Evolutionary conservation across 2,113 vertebrate species (phyloP), one percentile per base, ranked within the genome.

Genomic region (Haemorhous mexicanus): DNA sequence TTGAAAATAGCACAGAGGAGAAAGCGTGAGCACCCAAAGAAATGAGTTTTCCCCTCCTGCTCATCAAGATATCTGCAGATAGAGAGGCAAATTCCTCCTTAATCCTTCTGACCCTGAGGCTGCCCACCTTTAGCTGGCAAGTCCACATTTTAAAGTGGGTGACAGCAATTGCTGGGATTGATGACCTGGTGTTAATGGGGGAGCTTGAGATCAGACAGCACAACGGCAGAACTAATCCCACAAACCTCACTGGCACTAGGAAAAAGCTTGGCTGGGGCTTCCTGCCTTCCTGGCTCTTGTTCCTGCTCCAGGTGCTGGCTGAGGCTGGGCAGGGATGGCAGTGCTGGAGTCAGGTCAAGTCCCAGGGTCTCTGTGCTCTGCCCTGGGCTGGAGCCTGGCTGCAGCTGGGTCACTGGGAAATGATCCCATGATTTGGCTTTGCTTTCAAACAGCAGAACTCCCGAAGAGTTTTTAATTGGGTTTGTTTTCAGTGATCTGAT

Each of bases 71-170:
- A 17, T 19, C 63, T 77, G 70, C 43, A 30, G 46, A 50, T 61
- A 49, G 13, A 82, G 66, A 68, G 30, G 41, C 66, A 83, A 84
- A 92, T 90, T 73, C 70, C 70, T 83, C 78, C 73, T 14, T 72
- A 50, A 80, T 85, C 79, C 41, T 68, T 15, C 55, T 73, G 88
- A 76, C 75, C 79, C 72, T 8, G 67, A 69, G 78, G 75, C 32
- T 86, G 37, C 39, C 62, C 70, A 58, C 4, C 46, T 73, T 77
- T 61, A 14, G 3, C 81, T 35, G 16, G 35, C 0, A 21, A 87
- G 63, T 41, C 58, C 75, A 28, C 67, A 6, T 77, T 72, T 89
- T 27, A 18, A 39, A 32, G 72, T 7, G 44, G 8, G 69, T 67
- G 92, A 72, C 73, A 62, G 81, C 69, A 47, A 2, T 89, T 67